Base-by-base conservation (phyloP, 2,888 invertebrate species). In the Aphodius granarius region DNA sequence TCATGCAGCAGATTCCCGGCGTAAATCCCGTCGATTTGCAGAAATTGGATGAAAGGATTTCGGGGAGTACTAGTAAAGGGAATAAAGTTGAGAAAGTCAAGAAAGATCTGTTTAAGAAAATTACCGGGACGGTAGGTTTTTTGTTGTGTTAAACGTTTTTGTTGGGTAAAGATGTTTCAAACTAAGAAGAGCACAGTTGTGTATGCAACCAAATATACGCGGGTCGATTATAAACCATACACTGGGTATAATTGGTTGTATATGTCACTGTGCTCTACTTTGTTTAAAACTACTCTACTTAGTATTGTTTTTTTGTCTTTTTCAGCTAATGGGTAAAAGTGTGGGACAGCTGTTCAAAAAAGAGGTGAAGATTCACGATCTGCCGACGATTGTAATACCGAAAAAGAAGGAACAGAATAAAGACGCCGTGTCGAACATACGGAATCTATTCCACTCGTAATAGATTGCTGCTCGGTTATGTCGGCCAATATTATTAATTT, bases 41-140 rank as follows among this genome's bases (percentile, higher is more conserved):
- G 84, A 92, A 94, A 78, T 91, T 97, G 76, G 97, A 97, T 86
- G 96, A 97, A 83, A 94, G 95, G 84, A 92, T 96, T 85, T 88
- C 91, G 22, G 89, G 89, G 0, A 89, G 89, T 73, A 90, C 91
- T 16, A 89, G 91, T 80, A 93, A 93, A 82, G 94, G 94, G 73
- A 91, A 93, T 84, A 94, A 95, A 86, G 92, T 94, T 66, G 97
- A 97, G 84, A 96, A 96, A 85, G 94, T 94, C 81, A 97, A 96
- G 86, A 95, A 96, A 81, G 97, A 97, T 85, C 89, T 95, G 72
- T 97, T 97, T 87, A 96, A 94, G 88, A 96, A 96, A 87, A 92
- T 95, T 81, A 95, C 96, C 6, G 91, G 92, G 77, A 92, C 93
- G 88, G 94, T 94, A 86, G 86, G 88, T 74, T 43, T 72, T 72